Evolutionary conservation across 2,113 vertebrate genomes (phyloP).

Genomic region (Coturnix japonica): DNA sequence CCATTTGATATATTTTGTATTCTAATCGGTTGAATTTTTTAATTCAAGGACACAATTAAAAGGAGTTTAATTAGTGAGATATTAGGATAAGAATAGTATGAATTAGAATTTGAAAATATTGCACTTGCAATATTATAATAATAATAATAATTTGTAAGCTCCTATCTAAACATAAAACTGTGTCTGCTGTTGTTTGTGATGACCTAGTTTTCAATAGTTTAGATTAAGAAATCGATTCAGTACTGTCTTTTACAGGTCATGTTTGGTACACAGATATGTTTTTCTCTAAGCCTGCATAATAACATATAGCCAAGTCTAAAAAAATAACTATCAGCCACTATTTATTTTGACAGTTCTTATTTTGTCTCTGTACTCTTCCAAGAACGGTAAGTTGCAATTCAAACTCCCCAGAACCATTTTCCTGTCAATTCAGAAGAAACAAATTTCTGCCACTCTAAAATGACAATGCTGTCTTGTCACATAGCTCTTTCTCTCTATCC

Average conservation of each 20-base stretch:
- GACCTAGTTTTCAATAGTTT: neutral
- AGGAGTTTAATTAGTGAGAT: slow-evolving; percentile 22
- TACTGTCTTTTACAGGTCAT: neutral
- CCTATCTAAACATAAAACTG: slow-evolving; percentile 28
- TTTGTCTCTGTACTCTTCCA: neutral
- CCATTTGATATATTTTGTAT: slow-evolving; percentile 36
- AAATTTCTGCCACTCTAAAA: neutral
- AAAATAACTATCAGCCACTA: neutral
- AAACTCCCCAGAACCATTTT: neutral
- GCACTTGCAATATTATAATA: no score
- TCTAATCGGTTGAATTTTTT: slow-evolving; percentile 34
- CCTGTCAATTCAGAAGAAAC: neutral
- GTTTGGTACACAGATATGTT: neutral
- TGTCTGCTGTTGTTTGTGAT: neutral
- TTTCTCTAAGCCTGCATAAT: neutral
- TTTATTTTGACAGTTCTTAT: neutral
- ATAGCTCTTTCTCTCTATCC: neutral
- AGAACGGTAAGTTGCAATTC: neutral
- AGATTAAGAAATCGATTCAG: neutral
- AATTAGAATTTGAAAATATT: slow-evolving; percentile 42
- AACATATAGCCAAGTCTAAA: neutral
- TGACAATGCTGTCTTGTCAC: neutral
- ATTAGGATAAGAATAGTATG: neutral
- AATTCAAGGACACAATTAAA: slow-evolving; percentile 48
- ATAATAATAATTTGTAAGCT: slow-evolving; percentile 13